Percentiles rank a stretch among this genome's conserved stretches.
Conservation (phyloP, 2,113 vertebrate genomes). For the Lates calcarifer region DNA sequence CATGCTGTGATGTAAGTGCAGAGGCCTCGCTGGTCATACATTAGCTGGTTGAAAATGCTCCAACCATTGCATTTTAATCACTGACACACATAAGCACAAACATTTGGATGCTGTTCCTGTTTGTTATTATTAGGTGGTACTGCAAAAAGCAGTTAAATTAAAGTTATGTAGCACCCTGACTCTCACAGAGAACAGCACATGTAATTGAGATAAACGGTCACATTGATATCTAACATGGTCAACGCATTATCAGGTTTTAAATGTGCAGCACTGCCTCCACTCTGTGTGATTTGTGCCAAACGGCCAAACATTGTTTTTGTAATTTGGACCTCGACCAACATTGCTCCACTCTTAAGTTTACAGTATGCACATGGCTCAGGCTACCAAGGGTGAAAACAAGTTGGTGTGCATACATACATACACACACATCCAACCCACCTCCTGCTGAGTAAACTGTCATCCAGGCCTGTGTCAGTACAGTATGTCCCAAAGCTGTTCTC, state of each 20-base stretch:
- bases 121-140: background rate
- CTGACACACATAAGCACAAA: background rate
- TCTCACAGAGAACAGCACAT: background rate
- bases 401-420: background rate
- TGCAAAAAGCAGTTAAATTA: background rate
- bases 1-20: background rate
- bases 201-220: too few relatives aligned
- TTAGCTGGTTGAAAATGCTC: background rate
- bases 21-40: background rate
- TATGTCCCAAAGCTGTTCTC: too few relatives aligned
- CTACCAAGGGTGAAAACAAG: background rate
- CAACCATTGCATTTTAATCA: background rate
- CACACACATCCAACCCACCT: background rate
- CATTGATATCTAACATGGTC: too few relatives aligned
- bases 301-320: background rate
- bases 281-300: background rate
- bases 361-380: background rate
- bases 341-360: background rate
- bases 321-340: background rate
- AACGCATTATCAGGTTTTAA: background rate
- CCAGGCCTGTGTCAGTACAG: background rate
- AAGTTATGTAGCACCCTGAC: background rate
- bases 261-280: background rate
- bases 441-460: constrained; percentile 10
- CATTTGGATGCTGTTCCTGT: background rate